Conservation (phyloP, 2,888 invertebrate genomes). For the Periphyllus acericola region DNA sequence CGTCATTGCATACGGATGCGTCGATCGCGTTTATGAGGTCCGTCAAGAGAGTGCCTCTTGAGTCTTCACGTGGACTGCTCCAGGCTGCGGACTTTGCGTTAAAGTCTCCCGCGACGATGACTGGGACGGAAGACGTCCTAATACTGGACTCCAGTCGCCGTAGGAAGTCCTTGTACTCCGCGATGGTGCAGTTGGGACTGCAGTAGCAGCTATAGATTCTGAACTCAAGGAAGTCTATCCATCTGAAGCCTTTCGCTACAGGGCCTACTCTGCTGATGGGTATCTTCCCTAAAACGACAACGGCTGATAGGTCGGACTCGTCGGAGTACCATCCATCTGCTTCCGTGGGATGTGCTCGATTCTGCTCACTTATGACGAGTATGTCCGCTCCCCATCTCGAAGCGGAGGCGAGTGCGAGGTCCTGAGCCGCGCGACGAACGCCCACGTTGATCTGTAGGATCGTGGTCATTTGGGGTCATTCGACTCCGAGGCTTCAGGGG, state of each 20-base stretch:
- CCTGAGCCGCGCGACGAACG: neutral
- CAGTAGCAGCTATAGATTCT: neutral
- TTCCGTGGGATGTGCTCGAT: neutral
- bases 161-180: neutral
- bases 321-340: neutral
- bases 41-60: neutral
- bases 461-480: too few species aligned
- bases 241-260: neutral
- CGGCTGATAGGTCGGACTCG: fast-evolving
- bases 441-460: neutral
- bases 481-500: too few species aligned
- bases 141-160: neutral
- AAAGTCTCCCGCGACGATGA: neutral
- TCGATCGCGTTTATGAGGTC: neutral
- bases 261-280: neutral
- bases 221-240: neutral
- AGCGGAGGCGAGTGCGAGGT: neutral
- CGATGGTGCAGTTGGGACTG: neutral
- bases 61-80: neutral
- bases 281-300: neutral
- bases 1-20: neutral
- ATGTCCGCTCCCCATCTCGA: neutral
- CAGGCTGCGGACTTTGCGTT: neutral
- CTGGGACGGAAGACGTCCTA: neutral
- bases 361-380: neutral